Conservation (phyloP, 2,113 vertebrate species). For the Cettia cetti region DNA sequence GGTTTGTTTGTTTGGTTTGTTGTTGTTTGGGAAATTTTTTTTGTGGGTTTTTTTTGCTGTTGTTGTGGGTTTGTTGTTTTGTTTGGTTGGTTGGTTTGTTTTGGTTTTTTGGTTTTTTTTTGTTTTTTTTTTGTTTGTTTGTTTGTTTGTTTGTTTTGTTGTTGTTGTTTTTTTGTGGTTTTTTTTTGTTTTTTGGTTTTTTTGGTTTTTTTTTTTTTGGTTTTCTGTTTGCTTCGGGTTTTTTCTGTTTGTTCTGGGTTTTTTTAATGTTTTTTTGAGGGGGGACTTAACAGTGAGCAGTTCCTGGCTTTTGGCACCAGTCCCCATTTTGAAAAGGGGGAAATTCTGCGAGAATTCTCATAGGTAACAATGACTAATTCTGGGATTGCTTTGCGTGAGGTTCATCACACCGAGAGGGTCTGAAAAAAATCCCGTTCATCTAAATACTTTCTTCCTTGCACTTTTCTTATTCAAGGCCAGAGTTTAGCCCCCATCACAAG, state of each 20-base stretch:
- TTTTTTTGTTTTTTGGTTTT: not conserved
- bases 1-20: not conserved
- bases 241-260: no score
- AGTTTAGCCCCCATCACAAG: not conserved
- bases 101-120: not conserved
- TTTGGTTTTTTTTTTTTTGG: not conserved
- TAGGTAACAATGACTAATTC: not conserved
- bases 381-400: not conserved
- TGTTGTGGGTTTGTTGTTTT: not conserved
- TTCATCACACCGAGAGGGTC: not conserved
- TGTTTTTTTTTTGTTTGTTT: not conserved
- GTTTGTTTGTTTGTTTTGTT: not conserved
- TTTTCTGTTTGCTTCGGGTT: not conserved
- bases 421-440: not conserved
- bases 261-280: no score
- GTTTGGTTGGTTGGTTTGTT: not conserved
- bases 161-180: not conserved
- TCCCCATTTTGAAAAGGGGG: not conserved
- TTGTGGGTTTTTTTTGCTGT: not conserved
- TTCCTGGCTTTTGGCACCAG: not conserved
- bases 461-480: not conserved
- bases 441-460: not conserved
- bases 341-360: not conserved
- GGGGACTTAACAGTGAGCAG: not conserved
- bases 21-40: not conserved